phyloP scores from a whole-genome alignment of 1,140 invertebrate species.

The Hyphantria cunea region DNA sequence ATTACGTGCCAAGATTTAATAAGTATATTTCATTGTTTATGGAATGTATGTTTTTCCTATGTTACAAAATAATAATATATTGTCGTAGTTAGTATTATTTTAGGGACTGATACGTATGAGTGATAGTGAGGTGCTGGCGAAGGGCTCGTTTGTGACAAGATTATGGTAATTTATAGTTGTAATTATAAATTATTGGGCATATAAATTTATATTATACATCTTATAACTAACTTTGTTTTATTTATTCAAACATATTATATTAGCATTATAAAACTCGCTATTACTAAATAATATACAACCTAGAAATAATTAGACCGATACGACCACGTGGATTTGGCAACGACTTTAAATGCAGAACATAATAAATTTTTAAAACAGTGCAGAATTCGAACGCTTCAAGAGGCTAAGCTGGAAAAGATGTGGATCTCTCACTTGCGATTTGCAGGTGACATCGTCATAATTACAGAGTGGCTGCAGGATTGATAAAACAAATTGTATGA shows the following conservation, averaged over 20 bases:
- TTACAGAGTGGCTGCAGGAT: too few relatives aligned
- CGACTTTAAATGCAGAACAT: too few relatives aligned
- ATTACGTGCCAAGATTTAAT: slow-evolving; percentile 31
- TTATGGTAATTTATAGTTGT: slow-evolving; percentile 23
- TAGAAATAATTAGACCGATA: too few relatives aligned
- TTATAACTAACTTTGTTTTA: slow-evolving; percentile 30
- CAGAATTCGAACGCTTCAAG: too few relatives aligned
- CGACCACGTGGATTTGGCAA: too few relatives aligned
- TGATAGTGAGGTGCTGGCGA: slow-evolving; percentile 19
- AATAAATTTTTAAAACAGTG: too few relatives aligned
- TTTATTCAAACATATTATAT: slow-evolving; percentile 17
- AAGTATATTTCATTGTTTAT: slow-evolving; percentile 25
- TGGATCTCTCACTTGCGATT: too few relatives aligned
- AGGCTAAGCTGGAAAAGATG: too few relatives aligned
- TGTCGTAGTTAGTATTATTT: slow-evolving; percentile 25
- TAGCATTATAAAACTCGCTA: slow-evolving; percentile 1
- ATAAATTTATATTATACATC: slow-evolving; percentile 18
- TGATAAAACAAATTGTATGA: too few relatives aligned
- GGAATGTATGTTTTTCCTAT: slow-evolving; percentile 22
- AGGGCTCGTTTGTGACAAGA: slow-evolving; percentile 9
- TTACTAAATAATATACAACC: neutral
- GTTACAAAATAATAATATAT: slow-evolving; percentile 31
- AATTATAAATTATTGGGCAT: slow-evolving; percentile 24
- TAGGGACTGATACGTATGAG: slow-evolving; percentile 14
- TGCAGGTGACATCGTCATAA: too few relatives aligned